Evolutionary conservation across 2,888 invertebrate species (phyloP), one percentile per base, ranked within the genome.

Genomic region (Deilephila porcellus): DNA sequence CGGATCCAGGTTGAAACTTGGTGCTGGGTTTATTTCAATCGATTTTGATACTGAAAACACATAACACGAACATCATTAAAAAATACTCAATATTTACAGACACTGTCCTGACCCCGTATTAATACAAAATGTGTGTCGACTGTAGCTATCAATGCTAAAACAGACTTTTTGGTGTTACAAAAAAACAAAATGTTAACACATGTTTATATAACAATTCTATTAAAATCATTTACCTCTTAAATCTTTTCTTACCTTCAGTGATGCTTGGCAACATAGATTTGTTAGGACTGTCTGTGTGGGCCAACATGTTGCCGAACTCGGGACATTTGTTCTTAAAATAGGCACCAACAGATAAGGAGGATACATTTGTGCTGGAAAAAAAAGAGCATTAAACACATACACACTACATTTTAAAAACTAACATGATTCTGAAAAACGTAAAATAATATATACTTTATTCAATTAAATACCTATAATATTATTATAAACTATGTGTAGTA

Each of bases 241-340:
- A 25, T 25, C 25, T 25, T 53, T 37, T 37, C 64, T 78, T 87
- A 93, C 93, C 91, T 87, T 93, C 92, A 71, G 87, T 82, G 71
- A 92, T 88, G 76, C 89, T 93, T n/a, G 90, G 89, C 77, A 85
- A 83, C 74, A 82, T 79, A 32, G 87, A 87, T 76, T 87, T 85
- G 29, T 89, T 87, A 5, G 93, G 94, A 76, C 93, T 94, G 3
- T 92, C 90, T 1, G 85, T 86, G 72, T 88, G 86, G 0, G 77
- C 78, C 7, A 94, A 85, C 11, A 94, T 86, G 74, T 85, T 87
- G 0, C 83, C 85, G 80, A 94, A 90, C 11, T 90, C 90, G 3
- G 88, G 85, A 79, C 94, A 93, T 79, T 91, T 86, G 37, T 90
- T 89, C 79, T 90, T 86, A 76, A 94, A 94, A 77, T 94, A 94